Percentiles rank a stretch among this genome's conserved stretches.
Evolutionary conservation across 2,113 vertebrate genomes (phyloP).

Genomic region (Electrona antarctica): DNA sequence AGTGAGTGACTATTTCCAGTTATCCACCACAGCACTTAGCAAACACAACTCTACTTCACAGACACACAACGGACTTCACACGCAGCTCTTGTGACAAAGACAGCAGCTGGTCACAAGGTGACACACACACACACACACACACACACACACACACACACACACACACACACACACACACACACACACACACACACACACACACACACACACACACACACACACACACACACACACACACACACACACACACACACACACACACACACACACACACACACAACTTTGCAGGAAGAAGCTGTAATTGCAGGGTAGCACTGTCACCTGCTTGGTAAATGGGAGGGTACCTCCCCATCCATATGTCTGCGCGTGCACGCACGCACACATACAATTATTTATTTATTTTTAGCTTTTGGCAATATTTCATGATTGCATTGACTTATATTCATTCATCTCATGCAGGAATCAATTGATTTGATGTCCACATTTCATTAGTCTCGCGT

Average conservation of each 20-base stretch:
- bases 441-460: no score
- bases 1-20: no score
- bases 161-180: constrained; percentile 17
- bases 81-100: not conserved
- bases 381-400: no score
- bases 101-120: constrained; percentile 7
- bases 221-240: not conserved
- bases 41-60: not conserved
- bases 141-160: constrained; percentile 2
- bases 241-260: constrained; percentile 18
- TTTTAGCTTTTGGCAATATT: no score
- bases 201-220: constrained; percentile 13
- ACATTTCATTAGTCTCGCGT: no score
- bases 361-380: no score
- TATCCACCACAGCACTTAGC: not conserved
- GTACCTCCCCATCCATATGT: no score
- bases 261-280: constrained; percentile 27
- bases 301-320: no score
- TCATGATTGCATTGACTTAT: no score
- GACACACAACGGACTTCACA: not conserved
- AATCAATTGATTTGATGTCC: no score
- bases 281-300: not conserved
- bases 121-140: constrained; percentile 1
- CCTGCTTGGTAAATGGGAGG: no score
- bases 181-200: constrained; percentile 22